These are phyloP conservation scores for Heliothis subflexa DNA, from an alignment of 1,140 invertebrate genomes.

Conservation along the genomic window DNA sequence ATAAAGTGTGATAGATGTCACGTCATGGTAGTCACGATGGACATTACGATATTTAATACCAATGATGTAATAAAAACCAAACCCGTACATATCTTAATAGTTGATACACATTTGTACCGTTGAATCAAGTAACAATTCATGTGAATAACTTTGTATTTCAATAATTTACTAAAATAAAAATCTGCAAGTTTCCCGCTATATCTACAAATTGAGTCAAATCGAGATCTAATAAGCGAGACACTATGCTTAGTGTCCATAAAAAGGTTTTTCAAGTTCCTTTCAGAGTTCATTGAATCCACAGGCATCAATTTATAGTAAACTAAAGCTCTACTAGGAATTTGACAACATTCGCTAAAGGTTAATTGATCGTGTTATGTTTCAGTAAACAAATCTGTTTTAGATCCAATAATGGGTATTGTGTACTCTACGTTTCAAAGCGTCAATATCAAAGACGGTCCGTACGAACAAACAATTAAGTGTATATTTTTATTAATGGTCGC, in stretches of 20 bases:
- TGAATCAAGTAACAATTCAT: too few relatives aligned
- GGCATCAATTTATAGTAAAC: constrained; percentile 14
- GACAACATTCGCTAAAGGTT: constrained; percentile 49
- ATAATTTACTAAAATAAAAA: too few relatives aligned
- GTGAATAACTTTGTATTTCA: too few relatives aligned
- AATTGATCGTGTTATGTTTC: constrained; percentile 62
- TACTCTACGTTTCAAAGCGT: constrained; percentile 12
- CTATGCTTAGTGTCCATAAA: neutral
- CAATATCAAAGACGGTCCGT: constrained; percentile 18
- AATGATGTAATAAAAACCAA: too few relatives aligned
- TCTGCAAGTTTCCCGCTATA: neutral
- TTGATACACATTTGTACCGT: too few relatives aligned
- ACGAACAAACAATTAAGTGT: constrained; percentile 34
- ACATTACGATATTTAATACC: neutral
- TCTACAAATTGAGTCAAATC: too few relatives aligned
- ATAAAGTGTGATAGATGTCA: constrained; percentile 43
- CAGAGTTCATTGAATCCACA: too few relatives aligned
- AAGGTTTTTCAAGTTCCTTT: neutral
- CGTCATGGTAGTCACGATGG: neutral
- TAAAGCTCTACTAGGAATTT: constrained; percentile 51
- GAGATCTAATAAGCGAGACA: neutral
- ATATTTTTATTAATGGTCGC: constrained; percentile 45
- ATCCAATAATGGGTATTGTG: neutral
- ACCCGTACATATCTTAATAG: too few relatives aligned
- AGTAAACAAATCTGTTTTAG: constrained; percentile 46